A percentile compares a stretch with the other conserved stretches of the same genome.
Evolutionary conservation across 1,140 invertebrate genomes (phyloP).

Genomic region (Drosophila nigrodunni): DNA sequence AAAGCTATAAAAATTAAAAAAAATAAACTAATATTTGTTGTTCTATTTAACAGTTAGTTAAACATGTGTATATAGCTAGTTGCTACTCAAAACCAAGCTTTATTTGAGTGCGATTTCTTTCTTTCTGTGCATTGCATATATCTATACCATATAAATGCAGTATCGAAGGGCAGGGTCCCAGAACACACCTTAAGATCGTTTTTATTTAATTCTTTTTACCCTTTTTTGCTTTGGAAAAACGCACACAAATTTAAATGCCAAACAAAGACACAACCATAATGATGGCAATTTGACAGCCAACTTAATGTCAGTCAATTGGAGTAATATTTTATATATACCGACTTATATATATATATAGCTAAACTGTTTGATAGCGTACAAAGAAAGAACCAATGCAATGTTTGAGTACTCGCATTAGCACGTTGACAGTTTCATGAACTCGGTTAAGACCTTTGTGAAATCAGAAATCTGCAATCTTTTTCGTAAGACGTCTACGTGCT

Average conservation of each 20-base stretch:
- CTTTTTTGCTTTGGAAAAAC: background rate
- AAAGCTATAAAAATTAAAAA: too few species aligned
- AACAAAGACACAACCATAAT: slow-evolving; percentile 23
- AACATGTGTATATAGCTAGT: too few species aligned
- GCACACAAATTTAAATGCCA: slow-evolving; percentile 14
- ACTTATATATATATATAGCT: background rate
- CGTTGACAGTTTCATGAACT: slow-evolving; percentile 58
- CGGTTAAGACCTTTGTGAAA: background rate
- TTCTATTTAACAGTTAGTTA: too few species aligned
- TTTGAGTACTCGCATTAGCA: slow-evolving; percentile 31
- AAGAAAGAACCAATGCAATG: slow-evolving; percentile 32
- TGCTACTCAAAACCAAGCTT: too few species aligned
- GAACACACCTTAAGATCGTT: slow-evolving; percentile 10
- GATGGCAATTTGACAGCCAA: slow-evolving; percentile 44
- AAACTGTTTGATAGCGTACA: slow-evolving; percentile 13
- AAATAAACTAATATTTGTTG: too few species aligned
- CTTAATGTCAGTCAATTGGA: slow-evolving; percentile 37
- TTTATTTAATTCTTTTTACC: too few species aligned
- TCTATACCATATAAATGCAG: too few species aligned
- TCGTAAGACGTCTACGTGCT: slow-evolving; percentile 53
- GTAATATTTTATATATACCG: slow-evolving; percentile 21
- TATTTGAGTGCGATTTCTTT: too few species aligned
- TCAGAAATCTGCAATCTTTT: slow-evolving; percentile 37
- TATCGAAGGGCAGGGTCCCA: slow-evolving; percentile 36
- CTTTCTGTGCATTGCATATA: too few species aligned